A percentile compares a stretch with the other conserved stretches of the same genome.
Conservation (phyloP, 1,140 invertebrate genomes). For the Cepaea nemoralis region DNA sequence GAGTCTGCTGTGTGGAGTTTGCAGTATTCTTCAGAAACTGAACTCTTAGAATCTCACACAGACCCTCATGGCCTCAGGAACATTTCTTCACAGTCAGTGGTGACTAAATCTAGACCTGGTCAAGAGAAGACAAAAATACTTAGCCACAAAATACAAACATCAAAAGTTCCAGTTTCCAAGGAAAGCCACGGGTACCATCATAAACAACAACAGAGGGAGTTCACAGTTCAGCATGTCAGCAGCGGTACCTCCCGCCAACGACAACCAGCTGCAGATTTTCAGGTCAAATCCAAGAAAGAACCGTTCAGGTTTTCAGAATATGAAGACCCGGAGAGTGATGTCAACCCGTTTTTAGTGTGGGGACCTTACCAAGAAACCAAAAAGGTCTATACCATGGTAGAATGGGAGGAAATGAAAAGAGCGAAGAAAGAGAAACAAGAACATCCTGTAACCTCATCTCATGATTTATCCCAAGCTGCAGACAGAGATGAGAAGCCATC, state of each 20-base stretch:
- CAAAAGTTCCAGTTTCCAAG: neutral
- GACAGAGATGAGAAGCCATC: neutral
- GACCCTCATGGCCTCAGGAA: constrained; percentile 61
- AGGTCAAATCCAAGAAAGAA: constrained; percentile 34
- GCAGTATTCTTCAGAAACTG: constrained; percentile 58
- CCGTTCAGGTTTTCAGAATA: constrained; percentile 4
- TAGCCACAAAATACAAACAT: constrained; percentile 53
- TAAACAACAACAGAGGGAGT: neutral
- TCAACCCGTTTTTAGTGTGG: constrained; percentile 47
- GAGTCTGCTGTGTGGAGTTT: constrained; percentile 57
- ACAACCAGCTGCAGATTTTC: neutral
- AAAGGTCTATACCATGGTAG: constrained; percentile 67
- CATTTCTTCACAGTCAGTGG: constrained; percentile 64
- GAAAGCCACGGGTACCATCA: neutral
- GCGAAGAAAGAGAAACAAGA: constrained; percentile 6
- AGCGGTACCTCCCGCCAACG: neutral
- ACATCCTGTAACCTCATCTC: neutral
- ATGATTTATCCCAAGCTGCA: neutral
- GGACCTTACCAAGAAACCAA: constrained; percentile 66
- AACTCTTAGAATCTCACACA: constrained; percentile 51
- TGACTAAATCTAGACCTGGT: constrained; percentile 36
- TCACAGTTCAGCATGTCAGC: constrained; percentile 35
- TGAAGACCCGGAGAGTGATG: constrained; percentile 6
- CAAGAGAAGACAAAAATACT: neutral
- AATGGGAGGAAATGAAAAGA: constrained; percentile 66